Evolutionary conservation across 2,888 invertebrate genomes (phyloP).

Genomic region (Ariolimax columbianus): DNA sequence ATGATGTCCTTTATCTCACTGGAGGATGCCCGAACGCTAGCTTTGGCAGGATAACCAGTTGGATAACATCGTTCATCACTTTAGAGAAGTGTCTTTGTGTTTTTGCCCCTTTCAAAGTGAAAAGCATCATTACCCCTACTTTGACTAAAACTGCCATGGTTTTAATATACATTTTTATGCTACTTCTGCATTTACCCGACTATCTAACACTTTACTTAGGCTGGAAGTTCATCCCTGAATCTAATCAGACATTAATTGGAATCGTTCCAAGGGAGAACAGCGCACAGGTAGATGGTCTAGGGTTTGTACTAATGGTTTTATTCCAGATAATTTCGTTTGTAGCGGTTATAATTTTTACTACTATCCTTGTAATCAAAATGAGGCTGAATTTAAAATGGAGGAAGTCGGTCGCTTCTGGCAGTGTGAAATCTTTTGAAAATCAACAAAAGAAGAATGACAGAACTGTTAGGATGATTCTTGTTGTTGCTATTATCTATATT

Average conservation of each 20-base stretch:
- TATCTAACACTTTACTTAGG: background rate
- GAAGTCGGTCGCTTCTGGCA: background rate
- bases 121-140: background rate
- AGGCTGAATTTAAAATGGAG: conserved; percentile 2
- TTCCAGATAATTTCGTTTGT: conserved; percentile 1
- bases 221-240: conserved; percentile 27
- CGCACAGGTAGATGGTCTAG: background rate
- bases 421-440: background rate
- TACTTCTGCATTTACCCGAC: background rate
- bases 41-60: conserved; percentile 18
- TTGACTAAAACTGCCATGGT: background rate
- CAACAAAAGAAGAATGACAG: background rate
- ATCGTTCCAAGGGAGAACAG: background rate
- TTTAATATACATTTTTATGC: background rate
- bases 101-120: conserved; percentile 6
- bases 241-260: conserved; percentile 6
- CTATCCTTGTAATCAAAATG: conserved; percentile 2
- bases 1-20: background rate
- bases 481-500: background rate
- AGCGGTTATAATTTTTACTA: conserved; percentile 22
- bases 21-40: background rate
- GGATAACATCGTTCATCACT: conserved; percentile 19
- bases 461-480: background rate
- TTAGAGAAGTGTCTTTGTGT: conserved; percentile 27
- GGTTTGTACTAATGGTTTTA: background rate